These are phyloP conservation scores for Brachionus plicatilis DNA, from an alignment of 1,140 invertebrate species.

Conservation along the genomic window DNA sequence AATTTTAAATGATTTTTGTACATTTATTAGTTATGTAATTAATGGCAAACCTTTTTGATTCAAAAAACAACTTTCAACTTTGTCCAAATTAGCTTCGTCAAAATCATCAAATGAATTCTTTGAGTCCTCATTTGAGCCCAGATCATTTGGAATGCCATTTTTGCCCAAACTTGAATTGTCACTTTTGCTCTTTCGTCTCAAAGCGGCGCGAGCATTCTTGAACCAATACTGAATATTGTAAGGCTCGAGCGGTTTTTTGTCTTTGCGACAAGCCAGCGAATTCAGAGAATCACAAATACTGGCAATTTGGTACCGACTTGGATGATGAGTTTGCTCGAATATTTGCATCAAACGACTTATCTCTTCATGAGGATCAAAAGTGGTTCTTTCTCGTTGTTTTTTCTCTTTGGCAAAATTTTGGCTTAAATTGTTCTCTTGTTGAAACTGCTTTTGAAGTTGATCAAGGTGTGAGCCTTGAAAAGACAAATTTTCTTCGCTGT, in stretches of 20 bases:
- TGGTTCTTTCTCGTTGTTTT: conserved; percentile 58
- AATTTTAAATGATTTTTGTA: not conserved
- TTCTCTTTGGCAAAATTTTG: conserved; percentile 13
- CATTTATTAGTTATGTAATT: not conserved
- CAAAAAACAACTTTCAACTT: not conserved
- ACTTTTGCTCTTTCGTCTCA: conserved; percentile 63
- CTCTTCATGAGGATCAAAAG: conserved; percentile 88
- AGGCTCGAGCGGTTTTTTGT: conserved; percentile 77
- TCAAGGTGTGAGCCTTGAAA: not conserved
- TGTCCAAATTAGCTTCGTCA: conserved; percentile 17
- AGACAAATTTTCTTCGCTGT: not conserved
- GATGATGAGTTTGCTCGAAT: conserved; percentile 91
- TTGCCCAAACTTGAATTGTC: conserved; percentile 2
- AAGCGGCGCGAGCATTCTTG: conserved; percentile 90
- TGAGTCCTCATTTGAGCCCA: conserved; percentile 40
- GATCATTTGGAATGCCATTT: conserved; percentile 7
- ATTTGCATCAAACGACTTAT: conserved; percentile 88
- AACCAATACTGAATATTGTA: conserved; percentile 99
- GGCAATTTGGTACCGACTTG: conserved; percentile 67
- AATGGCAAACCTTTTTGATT: not conserved
- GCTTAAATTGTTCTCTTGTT: not conserved
- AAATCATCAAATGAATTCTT: conserved; percentile 35
- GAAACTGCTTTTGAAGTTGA: not conserved
- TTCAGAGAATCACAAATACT: conserved; percentile 39
- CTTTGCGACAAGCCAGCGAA: conserved; percentile 15